Evolutionary conservation across 2,113 vertebrate genomes (phyloP).

Genomic region (Tympanuchus pallidicinctus): DNA sequence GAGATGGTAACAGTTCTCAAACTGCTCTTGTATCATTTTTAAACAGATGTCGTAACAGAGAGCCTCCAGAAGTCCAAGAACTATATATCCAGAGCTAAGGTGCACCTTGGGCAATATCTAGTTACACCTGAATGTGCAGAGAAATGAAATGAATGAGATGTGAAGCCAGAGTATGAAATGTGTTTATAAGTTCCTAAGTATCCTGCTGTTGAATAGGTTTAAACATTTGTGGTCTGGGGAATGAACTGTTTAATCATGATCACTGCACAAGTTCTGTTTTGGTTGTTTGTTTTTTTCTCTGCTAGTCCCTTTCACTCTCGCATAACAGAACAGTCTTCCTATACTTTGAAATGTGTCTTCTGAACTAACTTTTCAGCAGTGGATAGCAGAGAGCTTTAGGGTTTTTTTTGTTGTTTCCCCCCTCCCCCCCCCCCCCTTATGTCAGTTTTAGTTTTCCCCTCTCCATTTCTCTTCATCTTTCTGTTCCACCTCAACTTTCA

Average conservation of each 20-base stretch:
- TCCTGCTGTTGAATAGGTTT: slow-evolving; percentile 6
- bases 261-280: background rate
- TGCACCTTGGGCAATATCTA: background rate
- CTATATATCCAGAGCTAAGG: background rate
- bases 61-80: background rate
- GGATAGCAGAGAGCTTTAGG: background rate
- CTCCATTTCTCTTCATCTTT: background rate
- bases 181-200: slow-evolving; percentile 7
- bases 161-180: background rate
- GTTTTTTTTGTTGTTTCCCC: too few species aligned
- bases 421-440: background rate
- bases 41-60: background rate
- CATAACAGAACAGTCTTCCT: background rate
- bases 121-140: background rate
- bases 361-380: background rate
- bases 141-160: background rate
- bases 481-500: background rate
- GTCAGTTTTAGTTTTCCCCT: background rate
- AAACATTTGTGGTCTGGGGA: background rate
- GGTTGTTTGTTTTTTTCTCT: background rate
- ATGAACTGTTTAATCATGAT: background rate
- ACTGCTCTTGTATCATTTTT: background rate
- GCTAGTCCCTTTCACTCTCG: background rate
- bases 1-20: background rate
- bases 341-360: background rate